Percentiles rank a stretch among this genome's conserved stretches.
Evolutionary conservation across 2,113 vertebrate species (phyloP).

Genomic region (Dryoscopus gambensis): DNA sequence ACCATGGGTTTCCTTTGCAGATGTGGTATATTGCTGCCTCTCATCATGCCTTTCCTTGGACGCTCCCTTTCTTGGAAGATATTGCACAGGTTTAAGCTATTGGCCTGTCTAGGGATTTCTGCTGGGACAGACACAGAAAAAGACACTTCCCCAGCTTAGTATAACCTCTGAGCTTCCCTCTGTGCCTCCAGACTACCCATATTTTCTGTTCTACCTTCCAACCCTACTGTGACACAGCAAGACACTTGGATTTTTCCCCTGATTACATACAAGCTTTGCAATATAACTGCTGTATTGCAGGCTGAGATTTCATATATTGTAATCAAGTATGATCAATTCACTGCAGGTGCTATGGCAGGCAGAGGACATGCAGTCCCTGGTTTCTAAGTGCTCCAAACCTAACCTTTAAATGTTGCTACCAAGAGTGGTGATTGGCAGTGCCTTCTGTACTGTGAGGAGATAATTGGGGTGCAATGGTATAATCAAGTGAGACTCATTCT

Average conservation of each 20-base stretch:
- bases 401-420: background rate
- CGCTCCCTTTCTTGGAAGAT: background rate
- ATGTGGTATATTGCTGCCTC: background rate
- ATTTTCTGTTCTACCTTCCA: slow-evolving; percentile 21
- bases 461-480: slow-evolving; percentile 17
- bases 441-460: background rate
- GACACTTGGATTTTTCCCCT: background rate
- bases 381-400: background rate
- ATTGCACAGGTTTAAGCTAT: background rate
- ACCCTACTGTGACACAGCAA: slow-evolving; percentile 17
- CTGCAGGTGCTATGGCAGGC: slow-evolving; percentile 14
- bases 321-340: slow-evolving; percentile 59
- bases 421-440: slow-evolving; percentile 20
- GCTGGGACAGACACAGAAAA: background rate
- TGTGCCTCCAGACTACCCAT: background rate
- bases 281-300: slow-evolving; percentile 7
- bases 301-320: slow-evolving; percentile 31
- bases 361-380: background rate
- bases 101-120: background rate
- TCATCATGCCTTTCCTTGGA: background rate
- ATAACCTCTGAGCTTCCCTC: background rate
- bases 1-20: background rate
- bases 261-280: slow-evolving; percentile 33
- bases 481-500: slow-evolving; percentile 12
- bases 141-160: background rate